Evolutionary conservation across 2,797 vertebrate genomes (phyloP), one percentile per base, ranked within the genome.

Genomic region (Parotocinclus haroldoi): DNA sequence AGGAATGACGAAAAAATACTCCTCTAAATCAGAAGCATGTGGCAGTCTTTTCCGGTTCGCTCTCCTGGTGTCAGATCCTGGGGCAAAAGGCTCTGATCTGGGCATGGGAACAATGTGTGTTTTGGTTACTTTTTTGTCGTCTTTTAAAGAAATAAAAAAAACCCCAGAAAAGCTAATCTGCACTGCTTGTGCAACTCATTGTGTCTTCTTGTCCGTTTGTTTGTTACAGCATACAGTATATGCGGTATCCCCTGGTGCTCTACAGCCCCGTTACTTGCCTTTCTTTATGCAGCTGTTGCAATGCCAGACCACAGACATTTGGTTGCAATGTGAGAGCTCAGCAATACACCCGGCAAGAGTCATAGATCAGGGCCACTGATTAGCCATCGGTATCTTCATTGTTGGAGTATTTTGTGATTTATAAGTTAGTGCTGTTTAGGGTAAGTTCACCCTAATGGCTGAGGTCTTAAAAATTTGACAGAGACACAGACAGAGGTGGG

Each of bases 11-110:
- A 51, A 67, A 58, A 63, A 54, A 56, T 50, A 66, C 45, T 40
- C 19, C 40, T 61, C 11, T 62, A 72, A 72, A 72, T 72, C 69
- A 72, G 58, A 56, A 67, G 58, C 70, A 67, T 66, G 64, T 72
- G 70, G 45, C 58, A 56, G 58, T 62, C 51, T 59, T 72, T 62
- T 67, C 63, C 57, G 56, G 57, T 36, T 48, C 19, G 42, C 36
- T 12, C 51, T 54, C 50, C 36, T 55, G 44, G 63, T 60, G 69
- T 55, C 63, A 66, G 27, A 60, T 44, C 19, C 27, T 8, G 42
- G 44, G 56, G 51, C 37, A 39, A n/a, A 51, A 42, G 19, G 57
- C 45, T 66, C 51, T 44, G 14, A 55, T 10, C 49, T 16, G 40
- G 42, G 46, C 39, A 18, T 7, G 36, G 51, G 42, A 65, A 71